phyloP scores from a whole-genome alignment of 2,888 invertebrate species.

The Euproctis similis region DNA sequence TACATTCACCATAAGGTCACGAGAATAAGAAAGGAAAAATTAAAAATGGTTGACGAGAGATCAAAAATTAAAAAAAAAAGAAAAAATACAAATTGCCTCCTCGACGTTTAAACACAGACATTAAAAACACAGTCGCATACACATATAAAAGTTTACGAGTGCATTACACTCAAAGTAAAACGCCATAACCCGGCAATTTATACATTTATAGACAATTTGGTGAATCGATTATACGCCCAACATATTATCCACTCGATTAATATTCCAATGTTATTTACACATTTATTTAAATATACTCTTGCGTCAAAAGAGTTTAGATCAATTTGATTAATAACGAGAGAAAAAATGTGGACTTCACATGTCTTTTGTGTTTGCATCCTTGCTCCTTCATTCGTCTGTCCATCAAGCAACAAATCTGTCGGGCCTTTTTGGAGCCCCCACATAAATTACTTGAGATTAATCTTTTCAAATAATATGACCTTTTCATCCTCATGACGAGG shows the following conservation, averaged over 20 bases:
- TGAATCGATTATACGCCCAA: too few species aligned
- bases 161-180: constrained; percentile 63
- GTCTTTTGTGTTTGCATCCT: constrained; percentile 45
- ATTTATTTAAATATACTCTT: too few species aligned
- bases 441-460: constrained; percentile 74
- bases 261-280: too few species aligned
- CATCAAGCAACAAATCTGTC: constrained; percentile 60
- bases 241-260: too few species aligned
- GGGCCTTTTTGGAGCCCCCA: constrained; percentile 64
- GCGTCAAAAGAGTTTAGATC: too few species aligned
- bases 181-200: constrained; percentile 53
- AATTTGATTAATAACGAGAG: constrained; percentile 8
- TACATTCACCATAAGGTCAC: too few species aligned
- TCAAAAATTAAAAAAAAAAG: constrained; percentile 51
- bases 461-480: constrained; percentile 76
- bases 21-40: too few species aligned
- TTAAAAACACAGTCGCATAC: constrained; percentile 53
- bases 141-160: constrained; percentile 67
- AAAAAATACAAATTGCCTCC: too few species aligned
- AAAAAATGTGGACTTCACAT: constrained; percentile 12
- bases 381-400: constrained; percentile 53
- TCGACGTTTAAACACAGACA: too few species aligned
- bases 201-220: too few species aligned
- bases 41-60: too few species aligned
- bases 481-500: constrained; percentile 74